Percentiles rank a stretch among this genome's conserved stretches.
These are phyloP conservation scores for Syngnathoides biaculeatus DNA, from an alignment of 2,113 vertebrate species.

Conservation along the genomic window DNA sequence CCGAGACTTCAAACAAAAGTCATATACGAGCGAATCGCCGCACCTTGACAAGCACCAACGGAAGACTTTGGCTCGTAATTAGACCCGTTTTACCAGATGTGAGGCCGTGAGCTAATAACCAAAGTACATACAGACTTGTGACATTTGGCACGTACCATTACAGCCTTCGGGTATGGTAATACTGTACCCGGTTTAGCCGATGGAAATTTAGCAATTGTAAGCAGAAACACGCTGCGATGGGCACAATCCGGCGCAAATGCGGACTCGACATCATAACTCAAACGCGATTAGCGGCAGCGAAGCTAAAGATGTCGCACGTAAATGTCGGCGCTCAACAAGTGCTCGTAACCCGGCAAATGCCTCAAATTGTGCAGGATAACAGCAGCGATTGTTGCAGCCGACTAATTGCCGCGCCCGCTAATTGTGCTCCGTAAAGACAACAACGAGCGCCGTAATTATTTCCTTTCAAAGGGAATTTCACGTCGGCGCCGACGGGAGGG, in stretches of 20 bases:
- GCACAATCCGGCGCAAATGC: neutral
- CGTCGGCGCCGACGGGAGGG: conserved; percentile 34
- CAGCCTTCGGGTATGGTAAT: too few species aligned
- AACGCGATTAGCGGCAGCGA: neutral
- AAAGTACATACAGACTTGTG: too few species aligned
- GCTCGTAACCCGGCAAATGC: conserved; percentile 37
- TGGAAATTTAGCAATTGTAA: neutral
- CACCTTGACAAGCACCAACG: too few species aligned
- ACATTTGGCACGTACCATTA: too few species aligned
- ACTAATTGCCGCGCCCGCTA: conserved; percentile 58
- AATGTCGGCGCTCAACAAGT: conserved; percentile 32
- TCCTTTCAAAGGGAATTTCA: conserved; percentile 59
- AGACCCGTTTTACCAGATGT: too few species aligned
- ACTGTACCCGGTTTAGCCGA: too few species aligned
- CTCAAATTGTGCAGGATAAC: conserved; percentile 40
- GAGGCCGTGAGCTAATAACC: too few species aligned
- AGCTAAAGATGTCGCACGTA: neutral
- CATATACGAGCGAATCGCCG: too few species aligned
- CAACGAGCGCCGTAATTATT: conserved; percentile 62
- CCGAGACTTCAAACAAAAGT: too few species aligned
- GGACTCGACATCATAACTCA: neutral
- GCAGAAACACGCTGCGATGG: neutral
- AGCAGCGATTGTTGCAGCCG: conserved; percentile 50
- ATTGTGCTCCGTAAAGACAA: conserved; percentile 63
- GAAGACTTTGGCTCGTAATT: too few species aligned